Evolutionary conservation across 2,797 vertebrate genomes (phyloP), one percentile per base, ranked within the genome.

Genomic region (Leuciscus waleckii): DNA sequence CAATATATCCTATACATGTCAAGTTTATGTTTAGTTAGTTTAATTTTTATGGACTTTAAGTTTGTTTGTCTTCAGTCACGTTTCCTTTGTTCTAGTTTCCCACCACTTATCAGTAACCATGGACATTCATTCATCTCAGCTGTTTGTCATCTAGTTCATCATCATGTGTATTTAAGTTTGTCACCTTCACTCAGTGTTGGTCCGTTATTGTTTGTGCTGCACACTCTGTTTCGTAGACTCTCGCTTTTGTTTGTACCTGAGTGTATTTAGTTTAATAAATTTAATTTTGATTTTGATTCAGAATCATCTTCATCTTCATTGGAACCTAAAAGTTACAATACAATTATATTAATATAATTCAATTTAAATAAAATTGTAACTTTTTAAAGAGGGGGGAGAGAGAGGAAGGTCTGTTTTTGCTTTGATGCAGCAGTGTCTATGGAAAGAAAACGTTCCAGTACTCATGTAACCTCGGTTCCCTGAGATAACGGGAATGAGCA

Each of bases 361-460:
- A 51, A 17, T 51, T 51, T 51, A 51, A 51, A 58, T n/a, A 58
- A 1, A 58, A n/a, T 1, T 58, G 0, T 58, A 11, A 10, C 23
- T 11, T n/a, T 58, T 58, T 10, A n/a, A n/a, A 56, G 21, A 23
- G 4, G 56, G n/a, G 23, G 5, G 61, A 29, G 14, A 17, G 13
- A 29, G 29, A 32, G 26, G 61, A 17, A 17, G 61, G 61, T 8
- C 10, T 56, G 73, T 76, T 3, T 16, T 32, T 76, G 74, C 91
- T 92, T 93, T 88, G 81, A 83, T 83, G 46, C 86, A 88, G 89
- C 58, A 56, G 81, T 87, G 76, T 87, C 89, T 79, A 56, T 80
- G 85, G 87, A 86, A 90, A 86, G 87, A 89, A 87, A 85, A 46
- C 4, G 13, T 13, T 46, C 13, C 4, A 46, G 13, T 46, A 46